Conservation (phyloP, 2,797 vertebrate species). For the Sciurus vulgaris region DNA sequence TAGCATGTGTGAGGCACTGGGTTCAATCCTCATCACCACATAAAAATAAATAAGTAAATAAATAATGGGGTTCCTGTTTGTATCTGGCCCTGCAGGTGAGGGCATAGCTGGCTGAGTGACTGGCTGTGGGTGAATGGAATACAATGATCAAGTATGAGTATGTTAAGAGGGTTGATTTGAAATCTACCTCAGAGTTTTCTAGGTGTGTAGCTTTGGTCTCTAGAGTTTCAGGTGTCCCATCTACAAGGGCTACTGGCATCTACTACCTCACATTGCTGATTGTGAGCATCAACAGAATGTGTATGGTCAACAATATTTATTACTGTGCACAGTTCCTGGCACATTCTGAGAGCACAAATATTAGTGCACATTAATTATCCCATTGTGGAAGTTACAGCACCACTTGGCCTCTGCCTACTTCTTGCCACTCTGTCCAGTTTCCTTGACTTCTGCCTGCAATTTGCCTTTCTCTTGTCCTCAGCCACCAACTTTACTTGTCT, state of each 20-base stretch:
- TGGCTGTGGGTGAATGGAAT: slow-evolving; percentile 24
- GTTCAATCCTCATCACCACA: too few relatives aligned
- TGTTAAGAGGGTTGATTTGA: slow-evolving; percentile 43
- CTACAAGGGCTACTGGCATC: not conserved
- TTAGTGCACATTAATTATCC: slow-evolving; percentile 22
- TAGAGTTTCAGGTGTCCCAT: slow-evolving; percentile 43
- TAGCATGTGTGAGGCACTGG: too few relatives aligned
- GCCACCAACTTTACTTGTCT: slow-evolving; percentile 20
- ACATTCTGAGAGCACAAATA: slow-evolving; percentile 43
- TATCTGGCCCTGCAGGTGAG: not conserved
- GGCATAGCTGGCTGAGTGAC: not conserved
- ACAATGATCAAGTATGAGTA: slow-evolving; percentile 18
- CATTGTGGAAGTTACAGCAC: slow-evolving; percentile 54
- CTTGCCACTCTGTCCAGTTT: slow-evolving; percentile 41
- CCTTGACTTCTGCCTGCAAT: slow-evolving; percentile 59
- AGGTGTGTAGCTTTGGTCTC: slow-evolving; percentile 53
- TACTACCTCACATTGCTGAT: slow-evolving; percentile 52
- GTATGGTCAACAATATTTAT: slow-evolving; percentile 39
- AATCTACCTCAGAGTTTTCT: slow-evolving; percentile 56
- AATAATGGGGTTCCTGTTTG: not conserved
- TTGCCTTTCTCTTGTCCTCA: slow-evolving; percentile 9
- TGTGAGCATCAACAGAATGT: slow-evolving; percentile 56
- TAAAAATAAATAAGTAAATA: too few relatives aligned
- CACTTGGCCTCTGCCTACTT: slow-evolving; percentile 53
- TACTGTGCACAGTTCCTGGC: not conserved